A percentile compares a stretch with the other conserved stretches of the same genome.
phyloP scores from a whole-genome alignment of 2,113 vertebrate species.

The Mesitornis unicolor region DNA sequence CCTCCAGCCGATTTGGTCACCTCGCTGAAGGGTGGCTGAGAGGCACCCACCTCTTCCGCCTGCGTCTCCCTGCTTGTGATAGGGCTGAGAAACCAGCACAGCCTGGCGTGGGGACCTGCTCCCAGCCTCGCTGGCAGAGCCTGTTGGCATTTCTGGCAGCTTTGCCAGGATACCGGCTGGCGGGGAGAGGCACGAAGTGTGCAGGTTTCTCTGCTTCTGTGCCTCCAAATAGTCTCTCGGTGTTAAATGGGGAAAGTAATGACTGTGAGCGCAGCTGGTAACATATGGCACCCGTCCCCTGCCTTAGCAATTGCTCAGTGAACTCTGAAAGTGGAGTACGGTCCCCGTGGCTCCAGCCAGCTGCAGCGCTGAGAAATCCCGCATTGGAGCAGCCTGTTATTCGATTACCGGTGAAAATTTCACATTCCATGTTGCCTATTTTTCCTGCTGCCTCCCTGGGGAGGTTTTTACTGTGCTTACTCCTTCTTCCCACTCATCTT shows the following conservation, averaged over 20 bases:
- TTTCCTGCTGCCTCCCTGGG: not conserved
- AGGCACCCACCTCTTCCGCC: not conserved
- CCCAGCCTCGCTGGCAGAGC: not conserved
- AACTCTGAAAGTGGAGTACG: constrained; percentile 50
- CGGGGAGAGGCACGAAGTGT: accelerated
- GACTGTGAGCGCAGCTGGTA: constrained; percentile 55
- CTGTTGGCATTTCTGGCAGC: constrained; percentile 27
- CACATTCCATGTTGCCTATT: not conserved
- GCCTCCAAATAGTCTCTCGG: not conserved
- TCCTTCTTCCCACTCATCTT: not conserved
- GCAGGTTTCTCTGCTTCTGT: not conserved
- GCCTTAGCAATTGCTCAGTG: constrained; percentile 67
- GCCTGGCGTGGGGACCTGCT: not conserved
- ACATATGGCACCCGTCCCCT: constrained; percentile 61
- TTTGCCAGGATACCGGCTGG: not conserved
- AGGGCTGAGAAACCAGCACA: not conserved
- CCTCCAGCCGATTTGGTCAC: accelerated
- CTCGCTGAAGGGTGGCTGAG: not conserved
- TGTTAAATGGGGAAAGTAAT: not conserved
- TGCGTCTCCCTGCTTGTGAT: accelerated
- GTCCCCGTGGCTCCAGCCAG: constrained; percentile 58
- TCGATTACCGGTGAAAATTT: not conserved
- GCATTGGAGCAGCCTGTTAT: not conserved
- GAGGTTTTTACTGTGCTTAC: not conserved
- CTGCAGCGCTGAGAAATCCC: constrained; percentile 28